phyloP scores from a whole-genome alignment of 2,797 vertebrate species.

The Labeo calbasu region DNA sequence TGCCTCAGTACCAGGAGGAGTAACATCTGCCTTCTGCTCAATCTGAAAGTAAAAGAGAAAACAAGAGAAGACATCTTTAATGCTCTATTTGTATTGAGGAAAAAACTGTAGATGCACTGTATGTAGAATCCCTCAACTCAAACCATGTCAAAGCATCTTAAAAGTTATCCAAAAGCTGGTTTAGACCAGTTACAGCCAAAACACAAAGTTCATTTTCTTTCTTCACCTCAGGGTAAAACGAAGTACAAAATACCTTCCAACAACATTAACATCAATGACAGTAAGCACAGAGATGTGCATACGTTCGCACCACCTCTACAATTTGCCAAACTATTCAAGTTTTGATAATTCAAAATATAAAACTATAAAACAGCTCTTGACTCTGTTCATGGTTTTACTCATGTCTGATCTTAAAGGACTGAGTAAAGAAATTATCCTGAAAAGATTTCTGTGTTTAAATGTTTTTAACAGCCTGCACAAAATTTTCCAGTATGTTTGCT shows the following conservation, averaged over 20 bases:
- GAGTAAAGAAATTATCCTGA: background rate
- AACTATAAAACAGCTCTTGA: background rate
- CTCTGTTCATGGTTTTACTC: background rate
- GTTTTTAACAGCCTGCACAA: background rate
- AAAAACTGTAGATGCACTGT: background rate
- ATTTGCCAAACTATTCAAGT: background rate
- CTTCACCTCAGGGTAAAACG: background rate
- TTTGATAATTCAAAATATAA: background rate
- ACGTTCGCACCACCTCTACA: background rate
- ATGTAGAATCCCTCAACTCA: background rate
- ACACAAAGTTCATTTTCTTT: background rate
- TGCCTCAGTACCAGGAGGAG: constrained; percentile 42
- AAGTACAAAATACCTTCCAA: background rate
- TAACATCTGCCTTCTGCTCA: constrained; percentile 40
- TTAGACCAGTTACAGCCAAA: background rate
- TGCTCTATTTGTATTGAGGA: background rate
- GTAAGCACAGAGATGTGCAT: background rate
- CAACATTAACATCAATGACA: background rate
- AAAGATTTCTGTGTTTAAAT: background rate
- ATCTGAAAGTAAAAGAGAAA: constrained; percentile 45
- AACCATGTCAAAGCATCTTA: background rate
- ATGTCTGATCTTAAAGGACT: background rate
- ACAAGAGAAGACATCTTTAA: background rate
- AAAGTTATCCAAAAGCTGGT: background rate
- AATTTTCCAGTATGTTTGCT: background rate